Evolutionary conservation across 2,797 vertebrate species (phyloP), one percentile per base, ranked within the genome.

Genomic region (Bradypodion ventrale): DNA sequence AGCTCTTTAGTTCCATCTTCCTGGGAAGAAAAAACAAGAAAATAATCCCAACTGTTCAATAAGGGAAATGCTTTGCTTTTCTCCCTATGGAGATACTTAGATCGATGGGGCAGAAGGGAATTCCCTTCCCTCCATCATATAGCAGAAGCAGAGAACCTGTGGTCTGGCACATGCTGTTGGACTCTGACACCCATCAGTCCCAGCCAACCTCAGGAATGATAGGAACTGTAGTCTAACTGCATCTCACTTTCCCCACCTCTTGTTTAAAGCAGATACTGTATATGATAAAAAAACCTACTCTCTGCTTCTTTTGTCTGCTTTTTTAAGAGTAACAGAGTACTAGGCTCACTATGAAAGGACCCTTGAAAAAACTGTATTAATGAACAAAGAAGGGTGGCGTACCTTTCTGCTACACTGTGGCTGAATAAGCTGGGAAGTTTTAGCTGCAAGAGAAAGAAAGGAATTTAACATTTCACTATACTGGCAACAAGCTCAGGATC

Each of bases 381-480:
- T 32, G 23, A 74, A 32, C 25, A 27, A 52, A 60, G 23, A 91
- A 0, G 65, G 79, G 13, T 65, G 42, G 77, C 95, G 79, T 97
- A 99, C 99, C 97, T 98, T 96, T 98, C 97, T 90, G 92, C 92
- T 87, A 93, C 90, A 91, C 92, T 95, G 87, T 95, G 97, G 94
- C 95, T 96, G 83, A 96, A 95, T 89, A 97, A 94, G 91, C 96
- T 92, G 87, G 96, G 92, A 74, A 96, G 94, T 93, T 97, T 99
- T 87, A 97, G 93, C 98, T 99, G 95, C 82, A 95, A 94, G 74
- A 85, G 62, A 94, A 35, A 85, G 83, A 72, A 15, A 91, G 46
- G 89, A 56, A 87, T 85, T 6, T 88, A 25, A 37, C 29, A 49
- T 75, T 40, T 78, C 23, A 78, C 7, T 46, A 23, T 25, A 32